Conservation (phyloP, 2,888 invertebrate genomes). For the Sisyra terminalis region DNA sequence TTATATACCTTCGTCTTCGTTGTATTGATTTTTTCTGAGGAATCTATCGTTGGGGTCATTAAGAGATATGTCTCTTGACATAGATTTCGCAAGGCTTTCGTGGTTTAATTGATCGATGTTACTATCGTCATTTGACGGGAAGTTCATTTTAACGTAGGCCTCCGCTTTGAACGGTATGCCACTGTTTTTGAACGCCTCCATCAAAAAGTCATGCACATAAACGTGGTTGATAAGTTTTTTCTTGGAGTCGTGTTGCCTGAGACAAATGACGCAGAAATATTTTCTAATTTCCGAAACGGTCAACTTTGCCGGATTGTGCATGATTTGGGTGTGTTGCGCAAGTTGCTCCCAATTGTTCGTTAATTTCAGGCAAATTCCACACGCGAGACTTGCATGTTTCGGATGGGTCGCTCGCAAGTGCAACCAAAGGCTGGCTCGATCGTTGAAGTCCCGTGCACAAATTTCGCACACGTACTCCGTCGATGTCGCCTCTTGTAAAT, state of each 20-base stretch:
- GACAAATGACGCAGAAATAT: constrained; percentile 33
- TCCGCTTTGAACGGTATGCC: constrained; percentile 28
- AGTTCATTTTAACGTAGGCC: constrained; percentile 29
- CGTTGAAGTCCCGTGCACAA: constrained; percentile 29
- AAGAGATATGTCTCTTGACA: no score
- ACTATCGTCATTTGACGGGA: constrained; percentile 6
- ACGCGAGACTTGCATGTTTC: constrained; percentile 32
- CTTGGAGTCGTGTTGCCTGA: constrained; percentile 35
- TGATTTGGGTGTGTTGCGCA: constrained; percentile 31
- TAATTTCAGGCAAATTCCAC: constrained; percentile 36
- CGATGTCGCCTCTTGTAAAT: constrained; percentile 22
- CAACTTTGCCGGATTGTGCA: constrained; percentile 26
- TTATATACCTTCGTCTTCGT: no score
- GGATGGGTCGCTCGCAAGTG: constrained; percentile 36
- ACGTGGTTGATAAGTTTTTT: constrained; percentile 34
- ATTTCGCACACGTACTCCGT: constrained; percentile 22
- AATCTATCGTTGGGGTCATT: no score
- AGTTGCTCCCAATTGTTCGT: constrained; percentile 30
- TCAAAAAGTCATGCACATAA: constrained; percentile 33
- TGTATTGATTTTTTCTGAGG: no score
- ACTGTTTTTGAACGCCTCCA: constrained; percentile 23
- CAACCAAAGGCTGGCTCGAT: constrained; percentile 33
- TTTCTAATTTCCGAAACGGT: constrained; percentile 23
- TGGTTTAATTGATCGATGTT: no score
- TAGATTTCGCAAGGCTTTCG: no score